Conservation (phyloP, 2,113 vertebrate genomes). For the Muntiacus muntjak region DNA sequence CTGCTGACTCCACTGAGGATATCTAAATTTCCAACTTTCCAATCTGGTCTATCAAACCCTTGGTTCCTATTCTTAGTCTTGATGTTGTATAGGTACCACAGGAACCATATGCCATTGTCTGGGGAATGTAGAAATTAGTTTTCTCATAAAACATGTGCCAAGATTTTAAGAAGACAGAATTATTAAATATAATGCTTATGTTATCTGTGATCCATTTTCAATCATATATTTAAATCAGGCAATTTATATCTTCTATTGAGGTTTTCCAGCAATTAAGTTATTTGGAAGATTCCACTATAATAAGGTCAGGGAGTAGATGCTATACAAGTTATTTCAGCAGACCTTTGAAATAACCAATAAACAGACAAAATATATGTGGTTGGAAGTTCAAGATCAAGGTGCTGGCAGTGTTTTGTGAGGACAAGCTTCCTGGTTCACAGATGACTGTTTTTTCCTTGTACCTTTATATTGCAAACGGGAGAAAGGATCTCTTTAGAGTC, state of each 20-base stretch:
- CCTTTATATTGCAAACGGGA: background rate
- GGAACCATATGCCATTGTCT: background rate
- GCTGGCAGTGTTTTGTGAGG: background rate
- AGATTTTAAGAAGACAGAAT: background rate
- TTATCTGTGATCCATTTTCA: constrained; percentile 56
- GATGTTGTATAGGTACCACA: background rate
- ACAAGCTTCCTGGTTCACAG: background rate
- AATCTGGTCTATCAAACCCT: background rate
- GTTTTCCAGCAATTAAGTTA: constrained; percentile 47
- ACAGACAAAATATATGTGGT: constrained; percentile 56
- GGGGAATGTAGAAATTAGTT: background rate
- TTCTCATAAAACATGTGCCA: background rate
- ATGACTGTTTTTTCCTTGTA: background rate
- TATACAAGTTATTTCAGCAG: constrained; percentile 59
- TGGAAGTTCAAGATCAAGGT: background rate
- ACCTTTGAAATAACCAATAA: constrained; percentile 74
- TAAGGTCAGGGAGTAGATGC: constrained; percentile 56
- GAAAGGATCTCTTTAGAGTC: background rate
- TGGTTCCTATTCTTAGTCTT: constrained; percentile 1
- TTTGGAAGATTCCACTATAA: constrained; percentile 73
- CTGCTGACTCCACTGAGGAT: background rate
- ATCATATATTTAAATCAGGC: constrained; percentile 38
- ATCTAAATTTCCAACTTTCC: background rate
- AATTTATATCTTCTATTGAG: constrained; percentile 67
- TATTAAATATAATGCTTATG: background rate